Base-by-base conservation (phyloP, 2,888 invertebrate genomes). In the Machimus rusticus region DNA sequence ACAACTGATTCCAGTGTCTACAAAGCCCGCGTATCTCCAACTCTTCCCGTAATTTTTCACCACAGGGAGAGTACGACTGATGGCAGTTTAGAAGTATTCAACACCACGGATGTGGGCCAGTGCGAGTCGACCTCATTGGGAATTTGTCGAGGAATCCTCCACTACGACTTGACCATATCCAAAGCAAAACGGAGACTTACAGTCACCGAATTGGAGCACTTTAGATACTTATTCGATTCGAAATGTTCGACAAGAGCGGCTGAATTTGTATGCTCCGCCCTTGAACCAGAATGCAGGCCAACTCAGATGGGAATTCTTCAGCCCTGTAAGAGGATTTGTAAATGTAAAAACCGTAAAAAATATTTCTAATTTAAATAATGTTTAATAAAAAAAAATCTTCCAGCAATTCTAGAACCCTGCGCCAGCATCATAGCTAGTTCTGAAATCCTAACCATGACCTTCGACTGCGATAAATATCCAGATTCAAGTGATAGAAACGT, bases 271-370 rank as follows among this genome's bases (percentile, higher is more conserved):
- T 96, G 95, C 89, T 94, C 95, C 1, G 92, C 95, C 14, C 91
- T 96, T 57, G 95, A 96, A 89, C 95, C 95, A 0, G 95, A 95
- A 89, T 96, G 95, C 90, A 94, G 94, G 88, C 94, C 95, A 0
- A 93, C 93, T 19, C 94, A 94, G 14, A 94, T 93, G 89, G 93
- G 93, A 6, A 92, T 94, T n/a, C 93, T 95, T 89, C 93, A 94
- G 90, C 95, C 95, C 0, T 96, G 95, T 90, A 93, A 94, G 89
- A 94, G 94, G 90, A 94, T 95, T 88, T 95, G 95, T 90, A 94
- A 94, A 94, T 94, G 95, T 95, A 91, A 87, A 89, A 23, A 87
- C 57, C 88, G 85, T 23, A 12, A 34, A 8, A 31, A 19, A 37
- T 14, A n/a, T 5, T 6, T n/a, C 1, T 74, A 16, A 34, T 37